A percentile compares a stretch with the other conserved stretches of the same genome.
phyloP scores from a whole-genome alignment of 2,888 invertebrate species.

The Leucania comma region DNA sequence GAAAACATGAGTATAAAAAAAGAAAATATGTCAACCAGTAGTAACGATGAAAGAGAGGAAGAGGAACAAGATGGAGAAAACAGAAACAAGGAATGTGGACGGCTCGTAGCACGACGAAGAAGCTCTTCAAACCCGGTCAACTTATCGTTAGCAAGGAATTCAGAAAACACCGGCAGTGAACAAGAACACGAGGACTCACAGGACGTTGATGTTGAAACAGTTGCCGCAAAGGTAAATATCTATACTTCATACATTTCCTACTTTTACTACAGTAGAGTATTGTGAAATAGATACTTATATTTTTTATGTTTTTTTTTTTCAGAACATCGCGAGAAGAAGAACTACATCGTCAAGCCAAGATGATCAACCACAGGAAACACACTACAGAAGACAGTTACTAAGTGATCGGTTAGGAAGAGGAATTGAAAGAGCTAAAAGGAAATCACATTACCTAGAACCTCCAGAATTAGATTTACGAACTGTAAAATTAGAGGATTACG shows the following conservation, averaged over 20 bases:
- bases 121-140: constrained; percentile 96
- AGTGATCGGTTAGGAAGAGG: constrained; percentile 91
- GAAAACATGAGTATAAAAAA: constrained; percentile 88
- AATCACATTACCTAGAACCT: constrained; percentile 92
- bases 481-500: constrained; percentile 92
- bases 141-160: constrained; percentile 92
- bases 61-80: constrained; percentile 90
- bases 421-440: constrained; percentile 92
- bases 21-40: constrained; percentile 89
- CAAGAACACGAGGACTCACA: constrained; percentile 90
- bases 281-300: constrained; percentile 9
- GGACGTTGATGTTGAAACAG: constrained; percentile 89
- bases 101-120: constrained; percentile 91
- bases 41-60: constrained; percentile 89
- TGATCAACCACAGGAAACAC: constrained; percentile 87
- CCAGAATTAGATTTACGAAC: constrained; percentile 93
- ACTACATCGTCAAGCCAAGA: constrained; percentile 89
- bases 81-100: constrained; percentile 86
- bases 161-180: constrained; percentile 91
- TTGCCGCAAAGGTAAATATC: constrained; percentile 86
- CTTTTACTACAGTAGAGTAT: neutral
- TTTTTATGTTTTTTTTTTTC: constrained; percentile 64
- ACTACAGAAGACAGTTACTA: constrained; percentile 91
- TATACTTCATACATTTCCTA: neutral
- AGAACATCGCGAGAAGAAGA: constrained; percentile 86